A percentile compares a stretch with the other conserved stretches of the same genome.
phyloP scores from a whole-genome alignment of 2,113 vertebrate species.

The Sclerurus mexicanus region DNA sequence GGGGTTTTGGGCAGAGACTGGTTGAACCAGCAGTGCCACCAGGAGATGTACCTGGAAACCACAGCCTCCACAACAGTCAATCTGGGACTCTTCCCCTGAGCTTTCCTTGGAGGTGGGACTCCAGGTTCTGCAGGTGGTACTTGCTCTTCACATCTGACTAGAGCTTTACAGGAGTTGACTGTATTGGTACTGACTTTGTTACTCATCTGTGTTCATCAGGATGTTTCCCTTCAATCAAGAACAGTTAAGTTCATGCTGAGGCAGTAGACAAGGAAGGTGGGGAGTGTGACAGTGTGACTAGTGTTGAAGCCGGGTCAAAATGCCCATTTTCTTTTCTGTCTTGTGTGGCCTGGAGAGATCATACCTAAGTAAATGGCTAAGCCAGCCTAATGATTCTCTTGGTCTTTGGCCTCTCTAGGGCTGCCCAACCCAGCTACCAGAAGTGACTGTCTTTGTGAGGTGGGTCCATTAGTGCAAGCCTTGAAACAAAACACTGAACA shows the following conservation, averaged over 20 bases:
- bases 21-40: not conserved
- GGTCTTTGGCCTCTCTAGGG: not conserved
- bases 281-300: not conserved
- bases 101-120: not conserved
- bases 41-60: not conserved
- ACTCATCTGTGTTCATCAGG: not conserved
- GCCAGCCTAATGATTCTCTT: not conserved
- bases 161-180: not conserved
- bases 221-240: not conserved
- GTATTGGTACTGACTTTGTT: not conserved
- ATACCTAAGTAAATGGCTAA: not conserved
- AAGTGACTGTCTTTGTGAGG: not conserved
- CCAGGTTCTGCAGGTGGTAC: not conserved
- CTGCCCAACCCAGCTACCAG: not conserved
- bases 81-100: fast-evolving
- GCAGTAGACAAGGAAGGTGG: not conserved
- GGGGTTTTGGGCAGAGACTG: not conserved
- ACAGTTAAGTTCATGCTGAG: not conserved
- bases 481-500: not conserved
- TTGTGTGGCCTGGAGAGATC: not conserved
- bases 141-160: not conserved
- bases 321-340: not conserved
- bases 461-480: not conserved
- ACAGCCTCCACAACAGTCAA: not conserved
- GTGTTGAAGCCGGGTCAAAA: not conserved